A percentile compares a stretch with the other conserved stretches of the same genome.
Conservation (phyloP, 2,113 vertebrate species). For the Etheostoma cragini region DNA sequence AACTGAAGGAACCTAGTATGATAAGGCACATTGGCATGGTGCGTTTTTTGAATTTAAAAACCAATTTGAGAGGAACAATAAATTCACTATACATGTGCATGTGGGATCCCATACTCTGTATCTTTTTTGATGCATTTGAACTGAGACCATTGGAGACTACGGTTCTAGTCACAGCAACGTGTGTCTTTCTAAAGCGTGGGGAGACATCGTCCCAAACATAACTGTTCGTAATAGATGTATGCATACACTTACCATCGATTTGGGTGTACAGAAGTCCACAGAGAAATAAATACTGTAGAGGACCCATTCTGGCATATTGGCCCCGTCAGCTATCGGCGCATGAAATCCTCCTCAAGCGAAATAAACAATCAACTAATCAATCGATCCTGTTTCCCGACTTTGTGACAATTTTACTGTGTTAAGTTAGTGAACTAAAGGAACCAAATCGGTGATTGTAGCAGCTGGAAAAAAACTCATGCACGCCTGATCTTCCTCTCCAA, state of each 20-base stretch:
- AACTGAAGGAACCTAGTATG: slow-evolving; percentile 19
- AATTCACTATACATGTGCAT: slow-evolving; percentile 5
- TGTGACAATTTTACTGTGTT: slow-evolving; percentile 27
- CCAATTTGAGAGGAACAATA: slow-evolving; percentile 1
- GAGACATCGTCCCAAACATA: neutral
- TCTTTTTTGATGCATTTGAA: slow-evolving; percentile 32
- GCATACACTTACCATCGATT: slow-evolving; percentile 74
- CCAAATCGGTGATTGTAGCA: slow-evolving; percentile 21
- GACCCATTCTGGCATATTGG: slow-evolving; percentile 85
- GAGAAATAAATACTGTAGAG: slow-evolving; percentile 81
- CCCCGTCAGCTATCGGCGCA: slow-evolving; percentile 73
- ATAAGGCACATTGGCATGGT: neutral
- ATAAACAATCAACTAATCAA: slow-evolving; percentile 48
- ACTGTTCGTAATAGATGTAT: neutral
- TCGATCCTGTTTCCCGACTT: slow-evolving; percentile 53
- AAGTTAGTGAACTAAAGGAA: slow-evolving; percentile 35
- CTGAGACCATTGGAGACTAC: slow-evolving; percentile 20
- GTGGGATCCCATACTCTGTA: neutral
- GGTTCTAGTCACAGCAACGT: slow-evolving; percentile 25
- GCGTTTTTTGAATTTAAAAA: neutral
- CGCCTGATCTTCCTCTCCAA: slow-evolving; percentile 66
- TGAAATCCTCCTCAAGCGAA: slow-evolving; percentile 71
- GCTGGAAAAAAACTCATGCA: slow-evolving; percentile 22
- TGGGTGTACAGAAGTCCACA: slow-evolving; percentile 81
- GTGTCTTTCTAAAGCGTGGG: neutral